phyloP scores from a whole-genome alignment of 2,797 vertebrate species.

The Sebastes diaconus region DNA sequence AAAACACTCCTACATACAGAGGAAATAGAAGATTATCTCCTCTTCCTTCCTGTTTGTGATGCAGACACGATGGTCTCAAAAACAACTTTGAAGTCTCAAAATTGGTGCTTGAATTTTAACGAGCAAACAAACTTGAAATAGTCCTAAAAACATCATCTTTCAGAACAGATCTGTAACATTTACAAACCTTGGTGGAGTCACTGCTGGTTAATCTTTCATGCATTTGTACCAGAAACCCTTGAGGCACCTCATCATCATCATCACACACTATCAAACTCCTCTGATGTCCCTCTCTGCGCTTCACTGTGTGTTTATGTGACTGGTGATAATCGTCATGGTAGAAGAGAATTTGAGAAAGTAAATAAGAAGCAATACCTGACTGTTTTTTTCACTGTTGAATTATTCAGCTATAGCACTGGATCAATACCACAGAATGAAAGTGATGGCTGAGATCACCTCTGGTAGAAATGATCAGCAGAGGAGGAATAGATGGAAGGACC shows the following conservation, averaged over 20 bases:
- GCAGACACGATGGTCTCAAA: neutral
- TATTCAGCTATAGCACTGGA: neutral
- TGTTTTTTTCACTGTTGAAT: neutral
- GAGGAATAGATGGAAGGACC: conserved; percentile 16
- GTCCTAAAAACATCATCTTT: neutral
- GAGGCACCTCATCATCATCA: neutral
- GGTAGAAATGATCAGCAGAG: neutral
- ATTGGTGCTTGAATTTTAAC: neutral
- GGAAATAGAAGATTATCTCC: conserved; percentile 32
- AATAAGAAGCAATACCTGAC: neutral
- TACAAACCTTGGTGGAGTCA: neutral
- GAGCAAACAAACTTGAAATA: neutral
- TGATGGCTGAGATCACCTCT: conserved; percentile 14
- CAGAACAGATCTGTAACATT: neutral
- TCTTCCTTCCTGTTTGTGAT: conserved; percentile 55
- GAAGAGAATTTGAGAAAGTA: neutral
- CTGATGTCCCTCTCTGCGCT: neutral
- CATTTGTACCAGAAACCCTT: neutral
- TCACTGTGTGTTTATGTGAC: neutral
- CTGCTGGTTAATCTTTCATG: neutral
- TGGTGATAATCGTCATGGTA: neutral
- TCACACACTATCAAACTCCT: neutral
- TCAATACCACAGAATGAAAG: conserved; percentile 23
- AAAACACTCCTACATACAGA: neutral
- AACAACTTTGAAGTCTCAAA: conserved; percentile 1